phyloP scores from a whole-genome alignment of 2,797 vertebrate genomes.

The Choloepus didactylus region DNA sequence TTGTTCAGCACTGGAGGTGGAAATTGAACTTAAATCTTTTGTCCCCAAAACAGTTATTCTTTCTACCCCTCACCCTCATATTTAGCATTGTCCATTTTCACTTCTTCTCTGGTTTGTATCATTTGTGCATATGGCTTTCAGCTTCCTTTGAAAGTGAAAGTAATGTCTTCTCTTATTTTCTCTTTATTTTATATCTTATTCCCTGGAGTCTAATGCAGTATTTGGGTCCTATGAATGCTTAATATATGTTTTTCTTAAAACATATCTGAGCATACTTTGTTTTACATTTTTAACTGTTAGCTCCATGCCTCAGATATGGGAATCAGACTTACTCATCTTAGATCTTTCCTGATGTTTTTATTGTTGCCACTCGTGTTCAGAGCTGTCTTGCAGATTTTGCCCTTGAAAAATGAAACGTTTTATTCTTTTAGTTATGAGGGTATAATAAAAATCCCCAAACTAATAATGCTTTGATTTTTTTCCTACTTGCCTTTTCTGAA shows the following conservation, averaged over 20 bases:
- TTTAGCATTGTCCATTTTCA: background rate
- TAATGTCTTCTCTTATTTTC: background rate
- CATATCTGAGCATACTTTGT: background rate
- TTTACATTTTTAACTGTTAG: constrained; percentile 58
- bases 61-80: background rate
- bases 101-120: background rate
- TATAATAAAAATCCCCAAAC: constrained; percentile 74
- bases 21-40: background rate
- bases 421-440: constrained; percentile 71
- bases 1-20: background rate
- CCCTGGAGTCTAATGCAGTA: background rate
- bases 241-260: background rate
- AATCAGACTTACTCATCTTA: background rate
- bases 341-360: constrained; percentile 13
- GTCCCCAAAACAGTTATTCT: background rate
- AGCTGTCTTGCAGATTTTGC: constrained; percentile 53
- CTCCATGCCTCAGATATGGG: background rate
- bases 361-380: background rate
- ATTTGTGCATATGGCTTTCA: background rate
- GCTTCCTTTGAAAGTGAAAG: background rate
- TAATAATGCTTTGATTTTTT: constrained; percentile 76
- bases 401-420: constrained; percentile 68
- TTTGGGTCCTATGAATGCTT: background rate
- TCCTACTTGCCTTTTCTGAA: constrained; percentile 69
- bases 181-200: background rate